Evolutionary conservation across 1,140 invertebrate genomes (phyloP), one percentile per base, ranked within the genome.

Genomic region (Ceratina japonica): DNA sequence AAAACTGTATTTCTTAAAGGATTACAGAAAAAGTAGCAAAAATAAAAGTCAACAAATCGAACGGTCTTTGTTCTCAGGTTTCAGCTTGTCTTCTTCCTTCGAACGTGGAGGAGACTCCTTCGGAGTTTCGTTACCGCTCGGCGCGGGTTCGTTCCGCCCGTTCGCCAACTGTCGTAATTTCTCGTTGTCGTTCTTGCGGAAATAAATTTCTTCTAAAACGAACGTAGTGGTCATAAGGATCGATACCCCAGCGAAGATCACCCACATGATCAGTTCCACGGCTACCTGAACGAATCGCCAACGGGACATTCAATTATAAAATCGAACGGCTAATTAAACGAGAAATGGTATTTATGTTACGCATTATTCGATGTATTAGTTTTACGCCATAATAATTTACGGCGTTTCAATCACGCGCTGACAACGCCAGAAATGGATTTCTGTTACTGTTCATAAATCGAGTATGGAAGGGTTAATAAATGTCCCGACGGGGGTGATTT

Each of bases 161-260:
- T 59, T 76, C 37, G n/a, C 31, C 31, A 63, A 52, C 12, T 12
- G 12, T 49, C 5, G 12, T 0, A 31, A 5, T 51, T 72, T 77
- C 0, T 72, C 44, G 2, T 8, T 2, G 4, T 81, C 24, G 13
- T 27, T 70, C 18, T 82, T 77, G 8, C 37, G 31, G 0, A 31
- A 31, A 18, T 81, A 86, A 4, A 66, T 5, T 20, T 90, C 88
- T 10, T 86, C 80, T 10, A 88, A 61, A 24, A 88, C 65, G 22
- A 89, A 68, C 3, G 76, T 61, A 0, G 76, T 65, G 1, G 86
- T 77, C 49, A 82, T 83, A 2, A 88, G 22, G 24, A 90, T 81
- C 1, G 83, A 87, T 0, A 90, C 88, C 3, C 88, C 88, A 13
- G 88, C 90, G 66, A 90, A 86, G 0, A 89, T 75, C 18, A 85